Percentiles rank a stretch among this genome's conserved stretches.
phyloP scores from a whole-genome alignment of 2,888 invertebrate species.

The Tiliacea aurago region DNA sequence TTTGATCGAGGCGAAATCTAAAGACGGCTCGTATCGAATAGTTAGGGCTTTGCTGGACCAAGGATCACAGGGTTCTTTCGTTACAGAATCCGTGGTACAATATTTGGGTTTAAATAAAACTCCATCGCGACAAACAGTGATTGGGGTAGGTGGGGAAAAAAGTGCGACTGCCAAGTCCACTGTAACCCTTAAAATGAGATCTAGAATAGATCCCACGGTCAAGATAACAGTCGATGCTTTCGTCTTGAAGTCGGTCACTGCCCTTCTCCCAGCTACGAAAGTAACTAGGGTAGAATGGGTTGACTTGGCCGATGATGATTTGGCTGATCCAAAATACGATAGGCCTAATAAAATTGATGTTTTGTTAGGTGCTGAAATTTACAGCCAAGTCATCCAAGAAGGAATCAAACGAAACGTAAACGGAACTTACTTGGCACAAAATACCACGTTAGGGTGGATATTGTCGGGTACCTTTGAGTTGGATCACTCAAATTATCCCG shows the following conservation, averaged over 20 bases:
- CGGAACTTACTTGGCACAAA: background rate
- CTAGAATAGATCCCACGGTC: no score
- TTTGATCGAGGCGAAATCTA: constrained; percentile 35
- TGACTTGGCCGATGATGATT: background rate
- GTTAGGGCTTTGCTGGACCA: constrained; percentile 49
- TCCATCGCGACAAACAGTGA: no score
- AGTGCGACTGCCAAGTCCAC: no score
- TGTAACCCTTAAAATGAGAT: no score
- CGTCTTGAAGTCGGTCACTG: background rate
- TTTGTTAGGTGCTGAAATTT: background rate
- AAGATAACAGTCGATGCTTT: background rate
- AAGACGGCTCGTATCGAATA: constrained; percentile 19
- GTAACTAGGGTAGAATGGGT: background rate
- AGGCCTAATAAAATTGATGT: background rate
- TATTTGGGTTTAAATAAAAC: no score
- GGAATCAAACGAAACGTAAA: background rate
- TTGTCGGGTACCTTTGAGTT: background rate
- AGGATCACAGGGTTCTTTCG: background rate
- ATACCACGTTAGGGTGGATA: background rate
- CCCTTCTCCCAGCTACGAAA: background rate
- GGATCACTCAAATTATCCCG: no score
- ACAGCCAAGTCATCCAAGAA: background rate
- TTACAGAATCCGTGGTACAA: no score
- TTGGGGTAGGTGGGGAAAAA: no score
- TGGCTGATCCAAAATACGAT: background rate